Percentiles rank a stretch among this genome's conserved stretches.
Conservation (phyloP, 2,113 vertebrate species). For the Silurus asotus region DNA sequence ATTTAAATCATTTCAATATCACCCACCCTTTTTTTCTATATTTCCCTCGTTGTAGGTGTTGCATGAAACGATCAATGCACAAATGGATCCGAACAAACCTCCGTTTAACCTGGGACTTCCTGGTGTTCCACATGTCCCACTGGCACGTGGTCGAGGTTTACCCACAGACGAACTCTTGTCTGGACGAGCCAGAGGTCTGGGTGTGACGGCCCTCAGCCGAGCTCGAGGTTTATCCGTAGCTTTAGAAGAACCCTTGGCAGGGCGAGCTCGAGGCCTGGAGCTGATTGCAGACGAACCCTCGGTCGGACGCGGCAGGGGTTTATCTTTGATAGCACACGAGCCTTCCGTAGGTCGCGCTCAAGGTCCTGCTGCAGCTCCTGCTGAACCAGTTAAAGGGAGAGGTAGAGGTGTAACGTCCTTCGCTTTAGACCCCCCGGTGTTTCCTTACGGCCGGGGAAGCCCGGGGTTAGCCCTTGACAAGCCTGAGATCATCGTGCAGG, state of each 20-base stretch:
- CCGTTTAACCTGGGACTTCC: neutral
- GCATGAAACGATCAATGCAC: neutral
- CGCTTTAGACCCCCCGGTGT: neutral
- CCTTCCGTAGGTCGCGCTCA: slow-evolving; percentile 52
- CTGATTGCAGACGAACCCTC: neutral
- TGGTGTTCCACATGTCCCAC: neutral
- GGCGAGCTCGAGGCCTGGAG: slow-evolving; percentile 43
- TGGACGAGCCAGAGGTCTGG: slow-evolving; percentile 59
- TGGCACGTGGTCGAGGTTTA: slow-evolving; percentile 51
- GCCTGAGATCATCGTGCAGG: slow-evolving; percentile 52
- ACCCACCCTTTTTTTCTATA: no score
- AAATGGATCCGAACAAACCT: slow-evolving; percentile 68
- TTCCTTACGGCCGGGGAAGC: slow-evolving; percentile 12
- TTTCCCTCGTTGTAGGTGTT: neutral
- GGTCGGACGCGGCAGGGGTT: slow-evolving; percentile 7
- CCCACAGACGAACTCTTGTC: slow-evolving; percentile 35
- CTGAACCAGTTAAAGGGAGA: neutral
- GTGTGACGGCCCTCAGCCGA: slow-evolving; percentile 34
- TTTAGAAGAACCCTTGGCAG: slow-evolving; percentile 35
- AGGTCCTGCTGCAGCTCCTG: slow-evolving; percentile 20
- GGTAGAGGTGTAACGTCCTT: neutral
- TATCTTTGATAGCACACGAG: neutral
- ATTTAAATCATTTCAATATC: no score
- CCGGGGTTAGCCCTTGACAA: slow-evolving; percentile 9
- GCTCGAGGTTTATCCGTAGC: slow-evolving; percentile 56